Base-by-base conservation (phyloP, 2,113 vertebrate genomes). In the Lophotis ruficrista region DNA sequence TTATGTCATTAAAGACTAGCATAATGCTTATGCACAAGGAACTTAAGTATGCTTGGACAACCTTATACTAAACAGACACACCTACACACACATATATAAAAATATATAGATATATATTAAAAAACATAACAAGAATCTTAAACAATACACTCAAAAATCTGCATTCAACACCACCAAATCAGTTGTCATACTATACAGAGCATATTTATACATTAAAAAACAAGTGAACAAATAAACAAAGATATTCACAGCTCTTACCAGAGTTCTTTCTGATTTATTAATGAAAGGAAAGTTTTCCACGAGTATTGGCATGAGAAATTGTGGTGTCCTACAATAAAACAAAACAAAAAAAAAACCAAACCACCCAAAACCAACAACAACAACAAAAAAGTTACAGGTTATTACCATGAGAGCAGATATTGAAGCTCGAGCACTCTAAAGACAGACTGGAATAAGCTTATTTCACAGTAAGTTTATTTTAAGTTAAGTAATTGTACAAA, bases 221-320 rank as follows among this genome's bases (percentile, higher is more conserved):
- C 6, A 58, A 38, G 27, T 41, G 22, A 88, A 84, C 7, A 68
- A 78, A 58, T 27, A 48, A 68, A 90, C 15, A 81, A 73, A 81
- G 78, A 53, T 9, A 57, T 38, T 69, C 33, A 78, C 23, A 53
- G 73, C 25, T 87, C 98, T 99, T 98, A 99, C 99, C 98, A 99
- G 97, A 6, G 98, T 99, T 97, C 99, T 98, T 96, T 99, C 98
- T 24, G 99, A 99, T 94, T 99, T 99, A 97, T 98, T 99, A 71
- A 99, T 89, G 80, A 99, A 99, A 27, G 99, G 99, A 89, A 99
- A 99, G 78, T 98, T 98, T 35, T 99, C 98, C 14, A 96, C 98
- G 53, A 99, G 97, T 92, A 99, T 99, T 0, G 99, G 99, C 98
- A 99, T 98, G 83, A 99, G 98, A 96, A 99, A 99, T 21, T 98